Conservation (phyloP, 2,113 vertebrate genomes). For the Epinephelus moara region DNA sequence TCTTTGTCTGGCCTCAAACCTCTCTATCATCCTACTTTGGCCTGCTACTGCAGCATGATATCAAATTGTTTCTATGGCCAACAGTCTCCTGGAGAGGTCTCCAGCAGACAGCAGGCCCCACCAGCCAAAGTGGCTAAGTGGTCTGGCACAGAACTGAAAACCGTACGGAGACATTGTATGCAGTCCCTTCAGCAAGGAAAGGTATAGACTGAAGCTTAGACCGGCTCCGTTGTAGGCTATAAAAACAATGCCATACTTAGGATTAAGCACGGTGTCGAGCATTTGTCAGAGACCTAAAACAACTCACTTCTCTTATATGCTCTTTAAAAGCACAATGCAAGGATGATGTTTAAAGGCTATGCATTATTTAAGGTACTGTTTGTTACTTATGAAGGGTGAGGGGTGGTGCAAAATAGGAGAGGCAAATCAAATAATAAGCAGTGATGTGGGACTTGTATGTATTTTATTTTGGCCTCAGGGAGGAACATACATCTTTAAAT, state of each 20-base stretch:
- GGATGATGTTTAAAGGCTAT: no score
- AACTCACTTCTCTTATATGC: background rate
- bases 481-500: no score
- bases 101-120: slow-evolving; percentile 26
- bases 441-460: no score
- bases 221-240: background rate
- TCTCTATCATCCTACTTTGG: slow-evolving; percentile 35
- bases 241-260: slow-evolving; percentile 7
- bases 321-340: background rate
- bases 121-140: slow-evolving; percentile 49
- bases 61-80: slow-evolving; percentile 52
- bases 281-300: slow-evolving; percentile 5
- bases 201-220: slow-evolving; percentile 5
- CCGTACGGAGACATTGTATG: background rate
- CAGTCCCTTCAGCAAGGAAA: slow-evolving; percentile 14
- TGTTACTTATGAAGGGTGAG: no score
- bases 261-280: slow-evolving; percentile 3
- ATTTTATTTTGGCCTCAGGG: no score
- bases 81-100: slow-evolving; percentile 42
- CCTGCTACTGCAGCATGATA: slow-evolving; percentile 36
- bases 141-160: slow-evolving; percentile 42
- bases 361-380: no score
- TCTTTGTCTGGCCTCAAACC: slow-evolving; percentile 46
- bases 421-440: no score
- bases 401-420: no score